Percentiles rank a stretch among this genome's conserved stretches.
Conservation (phyloP, 1,140 invertebrate genomes). For the Drosophila subpulchrella region DNA sequence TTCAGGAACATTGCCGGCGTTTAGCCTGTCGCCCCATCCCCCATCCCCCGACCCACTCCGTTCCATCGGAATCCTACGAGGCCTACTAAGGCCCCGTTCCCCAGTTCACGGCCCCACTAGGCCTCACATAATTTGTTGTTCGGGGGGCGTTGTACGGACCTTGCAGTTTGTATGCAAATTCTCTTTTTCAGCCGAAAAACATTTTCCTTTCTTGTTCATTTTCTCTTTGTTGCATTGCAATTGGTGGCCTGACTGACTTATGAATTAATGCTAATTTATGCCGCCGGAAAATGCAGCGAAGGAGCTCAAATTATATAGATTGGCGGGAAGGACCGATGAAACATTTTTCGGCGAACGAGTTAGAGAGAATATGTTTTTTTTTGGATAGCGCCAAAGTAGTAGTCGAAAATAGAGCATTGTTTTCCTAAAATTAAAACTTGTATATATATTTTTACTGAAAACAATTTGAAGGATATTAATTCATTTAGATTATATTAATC, state of each 20-base stretch:
- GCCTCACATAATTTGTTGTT: conserved; percentile 43
- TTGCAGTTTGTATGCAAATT: conserved; percentile 74
- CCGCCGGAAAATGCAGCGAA: conserved; percentile 60
- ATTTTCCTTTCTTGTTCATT: conserved; percentile 40
- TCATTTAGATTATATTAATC: no score
- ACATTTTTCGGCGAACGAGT: conserved; percentile 18
- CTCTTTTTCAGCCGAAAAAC: conserved; percentile 49
- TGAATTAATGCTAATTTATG: conserved; percentile 77
- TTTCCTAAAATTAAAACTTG: no score
- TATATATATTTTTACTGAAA: no score
- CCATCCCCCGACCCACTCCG: neutral
- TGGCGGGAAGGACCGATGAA: conserved; percentile 7
- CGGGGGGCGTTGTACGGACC: conserved; percentile 47
- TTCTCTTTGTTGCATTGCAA: conserved; percentile 31
- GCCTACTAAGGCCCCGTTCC: conserved; percentile 11
- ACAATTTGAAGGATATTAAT: no score
- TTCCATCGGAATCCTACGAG: conserved; percentile 5
- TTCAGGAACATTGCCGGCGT: conserved; percentile 56
- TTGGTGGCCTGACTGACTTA: conserved; percentile 45
- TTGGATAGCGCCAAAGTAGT: neutral
- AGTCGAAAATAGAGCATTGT: no score
- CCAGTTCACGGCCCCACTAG: neutral
- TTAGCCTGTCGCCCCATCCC: conserved; percentile 43
- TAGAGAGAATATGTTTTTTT: neutral
- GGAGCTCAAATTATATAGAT: conserved; percentile 54